Evolutionary conservation across 2,113 vertebrate species (phyloP).

Genomic region (Solea solea): DNA sequence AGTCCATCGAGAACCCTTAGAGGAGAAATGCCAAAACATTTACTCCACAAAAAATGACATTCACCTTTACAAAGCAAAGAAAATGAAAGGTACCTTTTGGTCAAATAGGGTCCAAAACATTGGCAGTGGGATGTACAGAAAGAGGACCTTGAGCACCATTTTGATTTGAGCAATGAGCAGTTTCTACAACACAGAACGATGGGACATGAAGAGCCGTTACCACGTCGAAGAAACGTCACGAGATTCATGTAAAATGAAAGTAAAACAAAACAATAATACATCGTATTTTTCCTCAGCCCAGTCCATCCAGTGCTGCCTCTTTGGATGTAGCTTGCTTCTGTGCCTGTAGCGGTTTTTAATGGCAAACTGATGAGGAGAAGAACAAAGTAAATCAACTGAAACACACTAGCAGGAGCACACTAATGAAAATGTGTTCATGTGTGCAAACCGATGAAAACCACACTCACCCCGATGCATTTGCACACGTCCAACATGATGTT

Average conservation of each 20-base stretch:
- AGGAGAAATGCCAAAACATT: slow-evolving; percentile 1
- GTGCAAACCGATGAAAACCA: neutral
- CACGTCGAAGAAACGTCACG: neutral
- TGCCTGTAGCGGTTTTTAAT: slow-evolving; percentile 89
- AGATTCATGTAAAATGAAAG: neutral
- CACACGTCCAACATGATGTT: slow-evolving; percentile 89
- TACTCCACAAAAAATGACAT: neutral
- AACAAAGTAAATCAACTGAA: slow-evolving; percentile 19
- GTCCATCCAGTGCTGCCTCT: slow-evolving; percentile 94
- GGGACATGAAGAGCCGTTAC: neutral
- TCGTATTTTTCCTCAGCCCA: slow-evolving; percentile 94
- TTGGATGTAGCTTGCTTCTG: slow-evolving; percentile 83
- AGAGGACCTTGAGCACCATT: slow-evolving; percentile 92
- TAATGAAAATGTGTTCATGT: neutral
- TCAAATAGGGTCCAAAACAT: slow-evolving; percentile 99
- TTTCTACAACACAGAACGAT: slow-evolving; percentile 80
- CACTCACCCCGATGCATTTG: slow-evolving; percentile 91
- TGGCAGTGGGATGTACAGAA: slow-evolving; percentile 94
- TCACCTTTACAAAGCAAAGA: neutral
- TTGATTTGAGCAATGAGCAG: slow-evolving; percentile 91
- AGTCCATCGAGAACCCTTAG: slow-evolving; percentile 95
- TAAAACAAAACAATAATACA: slow-evolving; percentile 72
- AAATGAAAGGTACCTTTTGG: slow-evolving; percentile 88
- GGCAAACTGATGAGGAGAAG: slow-evolving; percentile 86
- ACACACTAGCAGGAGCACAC: neutral